Conservation (phyloP, 2,113 vertebrate genomes). For the Myotis brandtii region DNA sequence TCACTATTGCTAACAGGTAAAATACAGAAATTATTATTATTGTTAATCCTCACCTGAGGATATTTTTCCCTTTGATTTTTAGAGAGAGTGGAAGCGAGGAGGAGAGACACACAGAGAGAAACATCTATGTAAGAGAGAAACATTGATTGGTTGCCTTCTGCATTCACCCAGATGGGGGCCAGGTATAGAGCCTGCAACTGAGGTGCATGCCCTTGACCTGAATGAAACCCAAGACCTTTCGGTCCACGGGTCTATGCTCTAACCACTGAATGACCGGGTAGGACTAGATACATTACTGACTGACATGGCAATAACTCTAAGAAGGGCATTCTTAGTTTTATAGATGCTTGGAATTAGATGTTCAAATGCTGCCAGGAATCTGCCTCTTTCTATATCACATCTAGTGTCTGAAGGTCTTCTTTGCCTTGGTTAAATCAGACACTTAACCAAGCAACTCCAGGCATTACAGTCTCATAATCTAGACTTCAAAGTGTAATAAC, state of each 20-base stretch:
- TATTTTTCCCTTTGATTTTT: too few species aligned
- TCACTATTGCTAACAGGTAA: neutral
- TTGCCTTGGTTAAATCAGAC: neutral
- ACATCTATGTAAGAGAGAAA: too few species aligned
- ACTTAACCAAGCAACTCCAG: neutral
- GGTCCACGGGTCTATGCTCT: too few species aligned
- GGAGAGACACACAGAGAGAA: too few species aligned
- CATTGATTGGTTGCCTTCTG: too few species aligned
- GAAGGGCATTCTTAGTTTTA: neutral
- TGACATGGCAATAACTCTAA: neutral
- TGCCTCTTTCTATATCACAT: neutral
- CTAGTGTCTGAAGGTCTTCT: neutral
- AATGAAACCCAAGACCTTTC: too few species aligned
- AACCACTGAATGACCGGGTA: too few species aligned
- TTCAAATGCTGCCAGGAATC: neutral
- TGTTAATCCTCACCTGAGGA: too few species aligned
- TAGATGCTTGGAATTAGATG: neutral
- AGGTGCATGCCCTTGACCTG: too few species aligned
- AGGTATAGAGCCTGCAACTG: too few species aligned
- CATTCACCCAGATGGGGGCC: too few species aligned
- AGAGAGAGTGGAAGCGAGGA: too few species aligned
- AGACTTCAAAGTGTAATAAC: neutral
- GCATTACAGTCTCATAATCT: neutral
- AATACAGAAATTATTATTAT: neutral
- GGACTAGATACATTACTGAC: neutral